phyloP scores from a whole-genome alignment of 1,140 invertebrate species.

The Calliphora vicina region DNA sequence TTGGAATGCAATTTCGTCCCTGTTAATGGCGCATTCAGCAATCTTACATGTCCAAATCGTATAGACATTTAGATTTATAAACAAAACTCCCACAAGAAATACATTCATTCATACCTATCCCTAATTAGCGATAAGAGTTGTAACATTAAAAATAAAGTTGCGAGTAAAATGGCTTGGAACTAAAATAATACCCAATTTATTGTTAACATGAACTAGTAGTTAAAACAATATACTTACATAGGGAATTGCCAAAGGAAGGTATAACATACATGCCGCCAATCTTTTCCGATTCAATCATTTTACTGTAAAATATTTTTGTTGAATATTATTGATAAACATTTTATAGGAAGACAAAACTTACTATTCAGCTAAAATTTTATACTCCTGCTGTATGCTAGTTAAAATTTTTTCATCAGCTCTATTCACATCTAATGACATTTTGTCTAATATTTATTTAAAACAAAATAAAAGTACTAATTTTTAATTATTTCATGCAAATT shows the following conservation, averaged over 20 bases:
- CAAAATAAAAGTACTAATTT: neutral
- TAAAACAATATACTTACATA: slow-evolving; percentile 68
- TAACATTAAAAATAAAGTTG: no score
- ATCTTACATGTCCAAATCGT: no score
- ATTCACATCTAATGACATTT: slow-evolving; percentile 54
- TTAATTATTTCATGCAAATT: neutral
- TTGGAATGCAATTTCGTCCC: no score
- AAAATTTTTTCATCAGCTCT: slow-evolving; percentile 60
- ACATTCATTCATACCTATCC: no score
- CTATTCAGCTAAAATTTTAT: slow-evolving; percentile 81
- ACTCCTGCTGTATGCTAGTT: slow-evolving; percentile 71
- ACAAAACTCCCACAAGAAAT: no score
- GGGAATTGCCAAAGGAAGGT: slow-evolving; percentile 82
- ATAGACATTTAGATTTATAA: no score
- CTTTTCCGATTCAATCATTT: slow-evolving; percentile 84
- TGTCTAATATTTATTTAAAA: slow-evolving; percentile 17
- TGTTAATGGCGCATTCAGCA: no score
- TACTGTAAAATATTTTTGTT: slow-evolving; percentile 69
- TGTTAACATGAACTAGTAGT: no score
- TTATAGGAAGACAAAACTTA: slow-evolving; percentile 65
- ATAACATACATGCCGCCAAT: slow-evolving; percentile 90
- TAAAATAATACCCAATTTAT: no score
- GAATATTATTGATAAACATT: neutral
- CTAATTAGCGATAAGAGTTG: no score
- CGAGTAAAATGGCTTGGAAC: no score